A percentile compares a stretch with the other conserved stretches of the same genome.
These are phyloP conservation scores for Chionomys nivalis DNA, from an alignment of 2,113 vertebrate species.

Conservation along the genomic window DNA sequence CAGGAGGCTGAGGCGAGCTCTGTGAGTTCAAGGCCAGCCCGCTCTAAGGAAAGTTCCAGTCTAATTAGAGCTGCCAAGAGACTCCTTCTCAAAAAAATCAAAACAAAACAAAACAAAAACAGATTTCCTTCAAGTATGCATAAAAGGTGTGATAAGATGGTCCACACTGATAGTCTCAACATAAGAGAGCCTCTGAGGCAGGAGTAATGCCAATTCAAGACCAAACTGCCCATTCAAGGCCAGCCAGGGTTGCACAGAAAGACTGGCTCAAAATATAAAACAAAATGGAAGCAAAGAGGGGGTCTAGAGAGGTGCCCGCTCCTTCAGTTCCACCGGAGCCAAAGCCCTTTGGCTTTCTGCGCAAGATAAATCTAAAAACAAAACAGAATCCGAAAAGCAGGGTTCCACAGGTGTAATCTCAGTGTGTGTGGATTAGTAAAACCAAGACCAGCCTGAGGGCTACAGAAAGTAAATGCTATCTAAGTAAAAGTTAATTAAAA, in stretches of 20 bases:
- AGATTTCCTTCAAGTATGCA: neutral
- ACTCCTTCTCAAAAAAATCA: neutral
- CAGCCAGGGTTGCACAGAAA: neutral
- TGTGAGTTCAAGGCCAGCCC: neutral
- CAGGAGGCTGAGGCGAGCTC: neutral
- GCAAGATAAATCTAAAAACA: neutral
- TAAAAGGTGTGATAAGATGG: neutral
- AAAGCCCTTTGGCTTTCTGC: neutral
- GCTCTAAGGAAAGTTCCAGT: neutral
- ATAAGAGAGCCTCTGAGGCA: neutral
- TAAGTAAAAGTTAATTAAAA: neutral
- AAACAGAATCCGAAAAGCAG: neutral
- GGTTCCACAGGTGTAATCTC: neutral
- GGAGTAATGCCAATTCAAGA: neutral
- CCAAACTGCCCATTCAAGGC: neutral
- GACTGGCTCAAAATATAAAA: neutral
- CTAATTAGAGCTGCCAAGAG: neutral
- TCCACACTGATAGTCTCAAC: neutral
- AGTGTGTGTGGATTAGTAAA: neutral
- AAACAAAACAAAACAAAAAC: neutral
- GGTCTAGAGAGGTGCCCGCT: neutral
- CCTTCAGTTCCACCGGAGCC: neutral
- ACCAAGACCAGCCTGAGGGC: neutral
- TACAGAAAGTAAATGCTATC: neutral
- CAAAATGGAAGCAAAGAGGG: neutral